A percentile compares a stretch with the other conserved stretches of the same genome.
Evolutionary conservation across 1,140 invertebrate species (phyloP).

Genomic region (Planococcus citri): DNA sequence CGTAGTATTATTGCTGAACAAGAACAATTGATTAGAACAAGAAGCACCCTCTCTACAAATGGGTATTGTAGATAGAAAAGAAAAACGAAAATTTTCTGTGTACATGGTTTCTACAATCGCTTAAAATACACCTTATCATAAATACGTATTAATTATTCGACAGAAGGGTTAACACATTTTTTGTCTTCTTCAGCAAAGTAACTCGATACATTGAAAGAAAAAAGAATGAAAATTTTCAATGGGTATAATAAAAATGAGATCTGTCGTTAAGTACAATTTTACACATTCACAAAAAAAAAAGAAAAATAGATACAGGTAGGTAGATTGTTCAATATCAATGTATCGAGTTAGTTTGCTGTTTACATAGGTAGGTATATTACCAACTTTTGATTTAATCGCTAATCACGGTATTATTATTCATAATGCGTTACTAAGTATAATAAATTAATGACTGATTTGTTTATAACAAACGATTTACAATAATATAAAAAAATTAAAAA

Average conservation of each 20-base stretch:
- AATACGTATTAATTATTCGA: background rate
- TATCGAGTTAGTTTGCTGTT: background rate
- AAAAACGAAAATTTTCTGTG: background rate
- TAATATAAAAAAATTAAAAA: background rate
- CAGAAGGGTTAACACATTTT: background rate
- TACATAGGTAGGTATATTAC: no score
- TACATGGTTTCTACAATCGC: background rate
- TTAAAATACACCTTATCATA: background rate
- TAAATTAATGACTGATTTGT: conserved; percentile 12
- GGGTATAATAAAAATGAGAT: background rate
- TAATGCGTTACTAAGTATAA: background rate
- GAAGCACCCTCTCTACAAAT: background rate
- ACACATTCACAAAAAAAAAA: background rate
- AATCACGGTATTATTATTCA: background rate
- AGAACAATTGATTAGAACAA: background rate
- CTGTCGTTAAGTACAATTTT: background rate
- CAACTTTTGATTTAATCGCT: conserved; percentile 17
- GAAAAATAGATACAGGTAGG: background rate
- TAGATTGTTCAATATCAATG: background rate
- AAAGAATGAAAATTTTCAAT: background rate
- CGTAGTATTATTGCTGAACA: background rate
- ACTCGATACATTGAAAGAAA: background rate
- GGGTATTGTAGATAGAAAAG: no score
- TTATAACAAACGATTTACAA: conserved; percentile 5
- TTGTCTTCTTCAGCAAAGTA: background rate